Base-by-base conservation (phyloP, 2,797 vertebrate species). In the Centroberyx gerrardi region DNA sequence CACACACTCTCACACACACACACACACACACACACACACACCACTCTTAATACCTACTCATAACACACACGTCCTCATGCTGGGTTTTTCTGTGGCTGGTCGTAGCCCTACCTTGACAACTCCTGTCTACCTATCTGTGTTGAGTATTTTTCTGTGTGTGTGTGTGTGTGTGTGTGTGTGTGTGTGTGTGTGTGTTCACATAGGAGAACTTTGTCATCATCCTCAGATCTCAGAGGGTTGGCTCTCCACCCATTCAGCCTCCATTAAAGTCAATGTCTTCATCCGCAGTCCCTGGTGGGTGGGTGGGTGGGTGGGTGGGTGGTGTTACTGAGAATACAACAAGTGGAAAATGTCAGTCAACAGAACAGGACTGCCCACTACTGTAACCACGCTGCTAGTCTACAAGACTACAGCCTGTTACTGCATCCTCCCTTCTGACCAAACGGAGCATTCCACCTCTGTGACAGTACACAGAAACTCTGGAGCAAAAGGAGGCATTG, bases 381-480 rank as follows among this genome's bases (percentile, higher is more conserved):
- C 62, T 79, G 65, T 72, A 52, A 62, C 42, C 60, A 55, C 74
- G 46, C 55, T 42, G 33, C 6, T 3, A 60, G 74, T 54, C 56
- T 70, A 48, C 55, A 36, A 65, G 68, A 77, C 76, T 72, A 74
- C 63, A 76, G 78, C 65, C 38, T 71, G 68, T 85, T 68, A 69
- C 62, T 62, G 74, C 76, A 40, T 83, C 85, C 78, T 91, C 91
- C 82, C 68, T 62, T 85, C 84, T 85, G 87, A 94, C 82, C 72
- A 80, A 87, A 84, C 92, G 86, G 78, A 94, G 92, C 91, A 87
- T 95, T 86, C 85, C 80, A 29, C 60, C 38, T 44, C 38, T 51
- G 36, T 29, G 27, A 13, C 38, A 31, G 54, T 40, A 67, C 75
- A 64, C 53, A 60, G 15, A 81, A 48, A 72, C 44, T 65, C 44